Evolutionary conservation across 1,140 invertebrate genomes (phyloP).

Genomic region (Eubasilissa regina): DNA sequence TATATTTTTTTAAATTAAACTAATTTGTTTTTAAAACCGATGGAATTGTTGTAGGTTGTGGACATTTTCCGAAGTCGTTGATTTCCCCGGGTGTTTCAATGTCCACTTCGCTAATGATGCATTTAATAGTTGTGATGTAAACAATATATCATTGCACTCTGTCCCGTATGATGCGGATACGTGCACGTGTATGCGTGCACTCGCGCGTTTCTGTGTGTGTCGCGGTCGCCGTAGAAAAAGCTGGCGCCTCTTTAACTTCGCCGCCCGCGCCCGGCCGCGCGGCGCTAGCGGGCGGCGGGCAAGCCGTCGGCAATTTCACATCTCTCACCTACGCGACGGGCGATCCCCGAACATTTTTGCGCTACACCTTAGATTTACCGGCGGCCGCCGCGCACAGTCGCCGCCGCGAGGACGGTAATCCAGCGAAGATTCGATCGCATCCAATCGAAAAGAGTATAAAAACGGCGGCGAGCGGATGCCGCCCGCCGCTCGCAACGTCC

Average conservation of each 20-base stretch:
- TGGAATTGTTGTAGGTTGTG: no score
- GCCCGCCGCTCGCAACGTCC: background rate
- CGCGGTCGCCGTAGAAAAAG: slow-evolving; percentile 13
- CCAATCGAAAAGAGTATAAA: slow-evolving; percentile 30
- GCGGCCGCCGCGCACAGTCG: no score
- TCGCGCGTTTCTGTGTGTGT: no score
- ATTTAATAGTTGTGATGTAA: background rate
- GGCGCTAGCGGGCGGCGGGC: no score
- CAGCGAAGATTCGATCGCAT: slow-evolving; percentile 27
- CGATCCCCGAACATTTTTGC: background rate
- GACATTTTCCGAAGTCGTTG: background rate
- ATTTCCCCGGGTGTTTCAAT: slow-evolving; percentile 1
- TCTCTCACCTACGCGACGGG: no score
- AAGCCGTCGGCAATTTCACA: no score
- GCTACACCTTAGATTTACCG: background rate
- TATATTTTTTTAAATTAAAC: background rate
- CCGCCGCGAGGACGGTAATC: no score
- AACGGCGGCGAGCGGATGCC: slow-evolving; percentile 16
- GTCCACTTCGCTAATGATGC: slow-evolving; percentile 8
- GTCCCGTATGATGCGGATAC: no score
- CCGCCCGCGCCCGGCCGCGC: background rate
- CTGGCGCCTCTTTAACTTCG: slow-evolving; percentile 21
- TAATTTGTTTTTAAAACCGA: no score
- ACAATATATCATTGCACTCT: slow-evolving; percentile 26
- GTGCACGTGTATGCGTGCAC: no score